Conservation (phyloP, 2,888 invertebrate species). For the Diaperis boleti region DNA sequence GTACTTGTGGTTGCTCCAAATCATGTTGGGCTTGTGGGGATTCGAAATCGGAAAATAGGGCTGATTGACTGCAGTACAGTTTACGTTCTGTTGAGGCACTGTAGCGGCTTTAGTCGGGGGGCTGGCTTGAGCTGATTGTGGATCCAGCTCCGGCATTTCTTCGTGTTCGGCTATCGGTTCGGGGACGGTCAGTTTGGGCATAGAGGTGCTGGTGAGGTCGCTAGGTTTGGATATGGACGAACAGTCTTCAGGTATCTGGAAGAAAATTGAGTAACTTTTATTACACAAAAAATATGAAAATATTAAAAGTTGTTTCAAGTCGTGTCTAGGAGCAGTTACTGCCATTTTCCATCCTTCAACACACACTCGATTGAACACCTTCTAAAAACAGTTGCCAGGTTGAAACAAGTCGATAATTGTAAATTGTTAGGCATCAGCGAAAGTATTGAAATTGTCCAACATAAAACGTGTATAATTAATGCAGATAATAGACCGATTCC, state of each 20-base stretch:
- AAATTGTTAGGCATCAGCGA: no score
- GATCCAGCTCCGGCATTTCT: slow-evolving; percentile 48
- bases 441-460: no score
- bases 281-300: no score
- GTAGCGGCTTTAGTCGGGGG: slow-evolving; percentile 11
- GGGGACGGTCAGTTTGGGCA: slow-evolving; percentile 47
- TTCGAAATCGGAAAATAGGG: slow-evolving; percentile 12
- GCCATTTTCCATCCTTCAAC: no score
- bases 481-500: no score
- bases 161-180: slow-evolving; percentile 45
- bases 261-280: no score
- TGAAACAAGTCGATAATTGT: no score
- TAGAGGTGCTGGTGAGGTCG: slow-evolving; percentile 30
- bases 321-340: no score
- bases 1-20: slow-evolving; percentile 57
- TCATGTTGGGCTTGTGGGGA: slow-evolving; percentile 51
- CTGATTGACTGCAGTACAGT: background rate
- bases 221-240: background rate
- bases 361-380: no score
- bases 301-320: no score
- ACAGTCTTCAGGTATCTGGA: slow-evolving; percentile 1
- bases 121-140: slow-evolving; percentile 4
- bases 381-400: no score
- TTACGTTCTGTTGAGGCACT: slow-evolving; percentile 20
- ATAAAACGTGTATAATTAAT: no score